These are phyloP conservation scores for Todiramphus saurophagus DNA, from an alignment of 2,113 vertebrate species.

Conservation along the genomic window DNA sequence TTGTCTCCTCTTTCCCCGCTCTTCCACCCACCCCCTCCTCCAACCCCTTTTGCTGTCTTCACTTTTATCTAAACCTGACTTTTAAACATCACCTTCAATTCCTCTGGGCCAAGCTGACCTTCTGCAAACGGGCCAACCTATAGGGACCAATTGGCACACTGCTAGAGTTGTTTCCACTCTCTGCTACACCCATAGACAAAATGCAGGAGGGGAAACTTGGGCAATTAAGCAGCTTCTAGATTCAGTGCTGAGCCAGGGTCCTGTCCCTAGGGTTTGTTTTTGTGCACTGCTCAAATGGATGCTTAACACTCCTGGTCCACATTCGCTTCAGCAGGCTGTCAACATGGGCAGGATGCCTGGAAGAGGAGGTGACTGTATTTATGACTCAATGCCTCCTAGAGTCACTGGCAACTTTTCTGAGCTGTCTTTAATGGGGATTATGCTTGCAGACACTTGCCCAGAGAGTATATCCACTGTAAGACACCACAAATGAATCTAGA, in stretches of 20 bases:
- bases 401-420: background rate
- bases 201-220: background rate
- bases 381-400: background rate
- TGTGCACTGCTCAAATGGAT: background rate
- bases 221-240: background rate
- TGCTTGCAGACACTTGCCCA: background rate
- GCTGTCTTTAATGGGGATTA: background rate
- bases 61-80: background rate
- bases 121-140: background rate
- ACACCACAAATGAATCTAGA: background rate
- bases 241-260: background rate
- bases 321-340: background rate
- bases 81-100: background rate
- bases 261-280: background rate
- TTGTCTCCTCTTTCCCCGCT: background rate
- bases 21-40: too few relatives aligned
- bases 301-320: rapidly evolving
- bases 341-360: background rate
- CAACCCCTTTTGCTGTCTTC: background rate
- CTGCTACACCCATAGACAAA: background rate
- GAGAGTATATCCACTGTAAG: background rate
- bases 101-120: background rate
- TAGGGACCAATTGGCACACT: rapidly evolving
- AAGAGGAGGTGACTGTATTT: background rate
- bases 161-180: background rate